Base-by-base conservation (phyloP, 2,113 vertebrate genomes). In the Danionella cerebrum region DNA sequence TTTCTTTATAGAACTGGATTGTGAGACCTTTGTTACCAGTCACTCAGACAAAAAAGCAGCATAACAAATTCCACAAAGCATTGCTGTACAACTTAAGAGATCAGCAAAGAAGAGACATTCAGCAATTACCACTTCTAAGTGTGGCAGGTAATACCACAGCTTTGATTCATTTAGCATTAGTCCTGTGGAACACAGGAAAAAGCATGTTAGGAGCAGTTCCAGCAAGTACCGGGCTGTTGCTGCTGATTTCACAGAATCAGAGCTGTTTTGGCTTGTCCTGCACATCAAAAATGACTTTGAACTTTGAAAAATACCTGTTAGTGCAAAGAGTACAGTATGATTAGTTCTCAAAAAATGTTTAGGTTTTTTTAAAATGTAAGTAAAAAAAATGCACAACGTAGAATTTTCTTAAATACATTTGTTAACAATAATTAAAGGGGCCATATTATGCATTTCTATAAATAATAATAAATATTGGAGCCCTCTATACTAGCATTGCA, bases 161-260 rank as follows among this genome's bases (percentile, higher is more conserved):
- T 87, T 86, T 85, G 84, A 85, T 89, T 89, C 78, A 89, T 88
- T 90, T 89, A 86, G 82, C 83, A 83, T 74, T 88, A 85, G 82
- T 87, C 80, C 73, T 86, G 77, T 83, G 78, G 54, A 79, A 76
- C 67, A 78, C 78, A 83, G 79, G 84, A 82, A 89, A 84, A 72
- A 84, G 76, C 63, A n/a, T 66, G 71, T 80, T 66, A 19, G 47
- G 44, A 71, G 55, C 22, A n/a, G 63, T 57, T 36, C 41, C n/a
- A 50, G 41, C 66, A 66, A 12, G 27, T 52, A 51, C 70, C 69
- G 62, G 53, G 81, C 75, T 86, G 86, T 79, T 81, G 73, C 80
- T 85, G 81, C 84, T 86, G 84, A 90, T 86, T 89, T 90, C 84
- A 90, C 85, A 89, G 84, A 89, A 88, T 78, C 36, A 84, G 81